phyloP scores from a whole-genome alignment of 2,113 vertebrate genomes.

The Poeciliopsis turrubarensis region DNA sequence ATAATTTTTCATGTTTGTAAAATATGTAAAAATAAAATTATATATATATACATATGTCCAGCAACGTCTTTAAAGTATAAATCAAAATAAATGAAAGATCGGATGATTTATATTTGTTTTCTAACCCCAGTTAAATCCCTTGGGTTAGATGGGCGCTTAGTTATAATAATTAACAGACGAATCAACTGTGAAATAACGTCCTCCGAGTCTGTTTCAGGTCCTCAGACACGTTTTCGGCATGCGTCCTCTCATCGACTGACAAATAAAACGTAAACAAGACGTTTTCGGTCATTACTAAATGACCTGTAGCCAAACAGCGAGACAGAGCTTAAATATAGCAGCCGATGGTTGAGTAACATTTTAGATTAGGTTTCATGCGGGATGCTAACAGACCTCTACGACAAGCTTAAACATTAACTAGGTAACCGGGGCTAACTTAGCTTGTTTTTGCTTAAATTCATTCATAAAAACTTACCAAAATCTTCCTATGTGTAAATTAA shows the following conservation, averaged over 20 bases:
- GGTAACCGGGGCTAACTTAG: slow-evolving; percentile 3
- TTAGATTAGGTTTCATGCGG: neutral
- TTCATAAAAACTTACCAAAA: neutral
- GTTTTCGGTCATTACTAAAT: too few species aligned
- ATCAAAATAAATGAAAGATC: neutral
- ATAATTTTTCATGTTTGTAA: neutral
- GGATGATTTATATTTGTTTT: too few species aligned
- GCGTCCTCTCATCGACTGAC: neutral
- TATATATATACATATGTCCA: neutral
- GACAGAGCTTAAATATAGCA: neutral
- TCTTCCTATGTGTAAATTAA: neutral
- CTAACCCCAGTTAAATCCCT: too few species aligned
- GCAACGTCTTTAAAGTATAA: neutral
- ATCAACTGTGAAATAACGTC: too few species aligned
- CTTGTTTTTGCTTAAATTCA: slow-evolving; percentile 1
- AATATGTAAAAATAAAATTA: neutral
- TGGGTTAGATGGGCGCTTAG: too few species aligned
- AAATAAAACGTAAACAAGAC: neutral
- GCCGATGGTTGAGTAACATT: neutral
- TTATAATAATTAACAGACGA: too few species aligned
- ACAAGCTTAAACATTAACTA: neutral
- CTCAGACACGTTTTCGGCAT: neutral
- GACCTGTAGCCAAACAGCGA: too few species aligned
- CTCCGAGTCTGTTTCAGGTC: too few species aligned
- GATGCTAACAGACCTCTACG: neutral